Base-by-base conservation (phyloP, 2,888 invertebrate genomes). In the Drosophila stalkeri region DNA sequence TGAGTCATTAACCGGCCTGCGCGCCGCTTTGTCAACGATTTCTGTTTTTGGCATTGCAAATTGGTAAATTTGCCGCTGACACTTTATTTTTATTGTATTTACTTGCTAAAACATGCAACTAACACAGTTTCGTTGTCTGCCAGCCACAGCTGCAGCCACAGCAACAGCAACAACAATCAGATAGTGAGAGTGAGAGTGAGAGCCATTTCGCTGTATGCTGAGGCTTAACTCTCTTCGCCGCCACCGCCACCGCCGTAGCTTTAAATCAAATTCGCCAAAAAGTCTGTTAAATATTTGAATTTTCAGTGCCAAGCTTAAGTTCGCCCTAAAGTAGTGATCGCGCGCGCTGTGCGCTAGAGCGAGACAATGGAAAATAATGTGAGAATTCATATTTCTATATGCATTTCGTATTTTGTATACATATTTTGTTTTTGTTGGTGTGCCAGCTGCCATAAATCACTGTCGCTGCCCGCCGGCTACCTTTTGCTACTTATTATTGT, bases 1-100 rank as follows among this genome's bases (percentile, higher is more conserved):
- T 86, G 86, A 88, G 86, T 86, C 86, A 86, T 89, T 84, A 89
- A 86, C 84, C 85, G 81, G 89, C 83, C 85, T 70, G 81, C 54
- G 63, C 61, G 46, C 33, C 63, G 67, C 62, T 75, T 65, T 67
- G 78, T 79, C 64, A 72, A 78, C 67, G 39, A 57, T 64, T 75
- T 68, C 27, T 51, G 39, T 43, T 64, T 73, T 69, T 60, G 46
- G 54, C 54, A 64, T 66, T 76, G 76, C 64, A 54, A 67, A 71
- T 75, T 60, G 62, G 43, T 49, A 64, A 72, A 61, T 72, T 67
- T 64, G 56, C 56, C 44, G 61, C 31, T 57, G 56, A 72, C 67
- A 65, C 27, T 61, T 62, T 35, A 33, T n/a, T 41, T 46, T 55
- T 73, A 41, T 41, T 62, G 49, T 56, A 56, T 64, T 73, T 60